Evolutionary conservation across 1,140 invertebrate genomes (phyloP), one percentile per base, ranked within the genome.

Genomic region (Drosophila mauritiana): DNA sequence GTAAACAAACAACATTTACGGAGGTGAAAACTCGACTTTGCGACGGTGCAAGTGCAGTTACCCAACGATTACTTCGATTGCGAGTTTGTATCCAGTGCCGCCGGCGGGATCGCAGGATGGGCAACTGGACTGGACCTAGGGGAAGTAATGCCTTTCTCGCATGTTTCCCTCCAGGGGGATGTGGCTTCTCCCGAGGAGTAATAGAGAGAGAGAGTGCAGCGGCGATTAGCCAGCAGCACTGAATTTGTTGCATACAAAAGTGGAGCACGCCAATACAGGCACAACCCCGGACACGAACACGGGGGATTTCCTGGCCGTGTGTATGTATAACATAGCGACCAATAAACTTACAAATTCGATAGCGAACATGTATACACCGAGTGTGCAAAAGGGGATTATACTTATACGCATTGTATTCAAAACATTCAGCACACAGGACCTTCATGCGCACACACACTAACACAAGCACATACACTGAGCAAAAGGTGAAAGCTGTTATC

Each of bases 321-420:
- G 78, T 83, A 67, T 89, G 84, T 89, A 88, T 88, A 80, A 84
- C 76, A 80, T 82, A 72, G 57, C 83, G 72, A 88, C 74, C 83
- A 57, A 68, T 58, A 88, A 64, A 74, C 49, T 63, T 68, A 81
- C 48, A 54, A 70, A 75, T 74, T 64, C 63, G 62, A 64, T 76
- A 70, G 48, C 1, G 46, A 58, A 37, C n/a, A 37, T 43, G 37
- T 48, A 53, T 31, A 58, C 39, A 58, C n/a, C 31, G 4, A n/a
- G 6, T 31, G 48, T 17, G 49, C 3, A 40, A 7, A 27, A 13
- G 22, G 25, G n/a, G 22, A n/a, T 46, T 57, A 20, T n/a, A 48
- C 27, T 46, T 57, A 20, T n/a, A 48, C 27, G 31, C 27, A 68
- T 12, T 46, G 36, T 34, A 55, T 68, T 46, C 22, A 45, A 69